Conservation (phyloP, 2,888 invertebrate species). For the Ichneumoninae sp. region DNA sequence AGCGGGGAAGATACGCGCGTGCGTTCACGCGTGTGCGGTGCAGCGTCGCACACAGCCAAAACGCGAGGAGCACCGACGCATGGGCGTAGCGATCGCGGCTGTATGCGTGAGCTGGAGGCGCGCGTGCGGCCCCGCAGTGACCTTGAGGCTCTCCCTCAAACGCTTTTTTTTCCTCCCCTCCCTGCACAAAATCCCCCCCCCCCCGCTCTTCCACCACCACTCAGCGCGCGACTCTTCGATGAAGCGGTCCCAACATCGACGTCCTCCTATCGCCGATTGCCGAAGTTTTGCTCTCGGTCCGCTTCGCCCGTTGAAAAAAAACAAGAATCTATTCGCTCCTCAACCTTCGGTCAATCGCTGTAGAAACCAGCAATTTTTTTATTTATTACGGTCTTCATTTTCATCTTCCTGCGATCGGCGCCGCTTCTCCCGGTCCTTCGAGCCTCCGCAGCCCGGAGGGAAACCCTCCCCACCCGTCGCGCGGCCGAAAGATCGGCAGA, state of each 20-base stretch:
- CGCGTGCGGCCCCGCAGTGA: slow-evolving; percentile 82
- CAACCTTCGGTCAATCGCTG: not conserved
- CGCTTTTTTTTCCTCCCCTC: slow-evolving; percentile 61
- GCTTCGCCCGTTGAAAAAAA: slow-evolving; percentile 13
- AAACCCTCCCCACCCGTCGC: not conserved
- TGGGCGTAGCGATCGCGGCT: slow-evolving; percentile 72
- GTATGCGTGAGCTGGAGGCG: slow-evolving; percentile 71
- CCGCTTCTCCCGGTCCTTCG: not conserved
- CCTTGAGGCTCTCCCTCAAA: slow-evolving; percentile 78
- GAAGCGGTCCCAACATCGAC: slow-evolving; percentile 41
- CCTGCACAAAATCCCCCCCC: slow-evolving; percentile 59
- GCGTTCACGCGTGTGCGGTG: slow-evolving; percentile 69
- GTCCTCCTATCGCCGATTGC: not conserved
- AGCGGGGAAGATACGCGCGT: slow-evolving; percentile 58
- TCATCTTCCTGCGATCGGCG: not conserved
- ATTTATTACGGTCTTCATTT: not conserved
- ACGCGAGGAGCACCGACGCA: slow-evolving; percentile 64
- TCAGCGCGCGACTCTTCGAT: not conserved
- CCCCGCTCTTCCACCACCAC: slow-evolving; percentile 14
- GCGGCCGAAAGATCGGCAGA: slow-evolving; percentile 27
- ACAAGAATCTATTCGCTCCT: not conserved
- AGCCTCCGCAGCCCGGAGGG: not conserved
- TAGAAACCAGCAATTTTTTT: not conserved
- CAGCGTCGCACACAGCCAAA: slow-evolving; percentile 47
- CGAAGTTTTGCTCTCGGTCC: not conserved